Percentiles rank a stretch among this genome's conserved stretches.
Conservation (phyloP, 2,113 vertebrate species). For the Rattus rattus region DNA sequence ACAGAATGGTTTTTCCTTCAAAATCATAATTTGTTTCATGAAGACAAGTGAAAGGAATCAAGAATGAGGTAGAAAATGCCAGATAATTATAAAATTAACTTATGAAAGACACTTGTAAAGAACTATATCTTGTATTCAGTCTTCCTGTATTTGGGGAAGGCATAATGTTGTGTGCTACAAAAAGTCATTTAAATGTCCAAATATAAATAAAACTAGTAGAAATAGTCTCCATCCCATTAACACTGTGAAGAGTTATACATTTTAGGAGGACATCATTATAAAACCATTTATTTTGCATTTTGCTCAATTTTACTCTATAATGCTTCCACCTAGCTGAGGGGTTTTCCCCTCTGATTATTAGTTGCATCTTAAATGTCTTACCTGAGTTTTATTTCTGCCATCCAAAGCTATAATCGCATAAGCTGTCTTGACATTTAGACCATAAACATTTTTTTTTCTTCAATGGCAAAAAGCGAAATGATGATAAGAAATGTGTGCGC, state of each 20-base stretch:
- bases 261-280: conserved; percentile 29
- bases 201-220: not conserved
- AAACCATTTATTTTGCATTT: conserved; percentile 51
- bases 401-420: not conserved
- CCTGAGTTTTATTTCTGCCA: conserved; percentile 72
- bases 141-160: not conserved
- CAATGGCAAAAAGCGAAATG: conserved; percentile 32
- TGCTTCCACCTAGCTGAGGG: not conserved
- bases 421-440: conserved; percentile 56
- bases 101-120: conserved; percentile 8
- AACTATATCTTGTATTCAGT: conserved; percentile 39
- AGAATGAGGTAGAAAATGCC: conserved; percentile 43
- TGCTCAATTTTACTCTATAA: conserved; percentile 39
- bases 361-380: conserved; percentile 71
- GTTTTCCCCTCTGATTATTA: not conserved
- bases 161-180: not conserved
- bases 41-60: conserved; percentile 22
- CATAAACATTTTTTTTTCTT: conserved; percentile 46
- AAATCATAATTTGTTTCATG: not conserved
- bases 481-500: conserved; percentile 18
- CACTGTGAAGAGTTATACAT: conserved; percentile 7
- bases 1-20: not conserved
- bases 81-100: conserved; percentile 49
- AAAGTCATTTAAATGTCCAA: conserved; percentile 5
- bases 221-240: conserved; percentile 20